Evolutionary conservation across 1,140 invertebrate genomes (phyloP).

Genomic region (Cryptotermes secundus): DNA sequence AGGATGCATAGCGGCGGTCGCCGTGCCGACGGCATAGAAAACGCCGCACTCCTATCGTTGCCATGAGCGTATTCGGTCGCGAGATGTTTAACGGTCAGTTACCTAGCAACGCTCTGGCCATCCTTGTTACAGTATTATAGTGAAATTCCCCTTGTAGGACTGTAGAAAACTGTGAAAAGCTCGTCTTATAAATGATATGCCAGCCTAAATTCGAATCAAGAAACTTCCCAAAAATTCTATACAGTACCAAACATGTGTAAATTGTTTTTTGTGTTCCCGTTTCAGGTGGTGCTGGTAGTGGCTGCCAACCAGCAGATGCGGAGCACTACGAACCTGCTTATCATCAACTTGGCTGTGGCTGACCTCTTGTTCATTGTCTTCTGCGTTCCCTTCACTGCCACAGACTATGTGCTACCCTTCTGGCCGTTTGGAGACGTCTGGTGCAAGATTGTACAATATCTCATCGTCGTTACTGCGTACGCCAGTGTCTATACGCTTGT

Average conservation of each 20-base stretch:
- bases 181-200: no score
- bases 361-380: constrained; percentile 94
- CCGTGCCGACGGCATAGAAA: no score
- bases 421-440: constrained; percentile 91
- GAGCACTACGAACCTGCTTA: constrained; percentile 89
- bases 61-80: no score
- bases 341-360: constrained; percentile 84
- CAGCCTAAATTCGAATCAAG: no score
- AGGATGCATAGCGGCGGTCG: no score
- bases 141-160: no score
- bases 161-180: no score
- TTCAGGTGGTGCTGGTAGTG: constrained; percentile 62
- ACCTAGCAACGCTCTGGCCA: no score
- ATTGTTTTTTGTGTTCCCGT: constrained; percentile 41
- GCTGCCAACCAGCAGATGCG: constrained; percentile 86
- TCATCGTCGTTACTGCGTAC: constrained; percentile 87
- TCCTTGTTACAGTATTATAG: no score
- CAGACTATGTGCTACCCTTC: constrained; percentile 79
- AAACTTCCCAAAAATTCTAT: no score
- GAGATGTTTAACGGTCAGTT: no score
- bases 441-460: constrained; percentile 86
- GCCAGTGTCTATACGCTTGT: constrained; percentile 93
- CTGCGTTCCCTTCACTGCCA: constrained; percentile 92
- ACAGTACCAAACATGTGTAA: constrained; percentile 38
- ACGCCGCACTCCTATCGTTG: no score